Conservation (phyloP, 2,797 vertebrate species). For the Carcharodon carcharias region DNA sequence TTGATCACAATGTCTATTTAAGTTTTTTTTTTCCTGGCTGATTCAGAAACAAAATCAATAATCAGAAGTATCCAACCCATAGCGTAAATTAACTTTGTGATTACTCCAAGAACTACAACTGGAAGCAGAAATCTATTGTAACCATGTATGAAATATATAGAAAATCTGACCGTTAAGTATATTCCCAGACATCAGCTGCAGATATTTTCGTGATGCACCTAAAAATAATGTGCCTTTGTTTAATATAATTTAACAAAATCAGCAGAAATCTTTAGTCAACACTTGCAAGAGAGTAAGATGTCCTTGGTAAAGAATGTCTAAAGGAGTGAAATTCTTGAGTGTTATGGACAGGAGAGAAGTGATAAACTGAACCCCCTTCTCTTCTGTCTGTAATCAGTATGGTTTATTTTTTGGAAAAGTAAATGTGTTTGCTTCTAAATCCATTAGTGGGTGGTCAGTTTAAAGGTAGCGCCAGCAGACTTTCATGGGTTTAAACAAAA, state of each 20-base stretch:
- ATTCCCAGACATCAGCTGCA: background rate
- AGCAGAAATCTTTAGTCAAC: background rate
- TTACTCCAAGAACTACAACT: background rate
- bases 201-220: background rate
- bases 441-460: too few species aligned
- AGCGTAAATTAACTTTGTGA: background rate
- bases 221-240: background rate
- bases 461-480: too few species aligned
- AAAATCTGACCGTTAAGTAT: too few species aligned
- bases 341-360: too few species aligned
- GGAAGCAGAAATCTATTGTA: background rate
- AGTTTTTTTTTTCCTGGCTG: background rate
- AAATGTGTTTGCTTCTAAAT: too few species aligned
- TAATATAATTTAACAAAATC: background rate
- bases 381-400: too few species aligned
- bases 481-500: too few species aligned
- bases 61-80: background rate
- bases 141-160: background rate
- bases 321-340: background rate
- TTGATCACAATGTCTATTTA: background rate
- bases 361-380: too few species aligned
- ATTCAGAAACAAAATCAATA: background rate
- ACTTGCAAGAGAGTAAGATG: background rate
- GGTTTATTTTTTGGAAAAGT: too few species aligned
- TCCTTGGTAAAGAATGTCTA: background rate